Conservation (phyloP, 2,888 invertebrate genomes). For the Caenorhabditis macrosperma region DNA sequence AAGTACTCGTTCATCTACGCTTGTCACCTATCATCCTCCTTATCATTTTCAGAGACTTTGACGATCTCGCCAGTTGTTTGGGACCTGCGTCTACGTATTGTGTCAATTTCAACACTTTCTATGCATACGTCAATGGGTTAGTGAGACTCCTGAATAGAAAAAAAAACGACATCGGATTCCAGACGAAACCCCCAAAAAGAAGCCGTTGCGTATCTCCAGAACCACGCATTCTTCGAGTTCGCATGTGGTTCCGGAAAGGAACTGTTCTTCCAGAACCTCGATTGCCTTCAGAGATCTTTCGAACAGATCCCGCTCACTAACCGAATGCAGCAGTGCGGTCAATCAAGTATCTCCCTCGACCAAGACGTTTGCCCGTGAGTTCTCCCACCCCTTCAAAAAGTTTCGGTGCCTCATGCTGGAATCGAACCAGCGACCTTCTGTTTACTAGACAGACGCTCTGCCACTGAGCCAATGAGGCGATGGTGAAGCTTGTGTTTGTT, state of each 20-base stretch:
- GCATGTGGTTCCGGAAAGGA: slow-evolving; percentile 56
- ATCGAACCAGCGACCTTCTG: slow-evolving; percentile 80
- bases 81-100: slow-evolving; percentile 29
- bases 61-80: slow-evolving; percentile 31
- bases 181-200: slow-evolving; percentile 37
- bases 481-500: too few species aligned
- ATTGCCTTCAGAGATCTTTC: slow-evolving; percentile 53
- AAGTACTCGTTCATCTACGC: slow-evolving; percentile 13
- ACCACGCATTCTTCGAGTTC: slow-evolving; percentile 65
- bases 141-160: background rate
- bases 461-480: slow-evolving; percentile 79
- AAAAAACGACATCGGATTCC: too few species aligned
- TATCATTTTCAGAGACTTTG: slow-evolving; percentile 37
- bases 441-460: slow-evolving; percentile 80
- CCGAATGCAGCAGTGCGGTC: slow-evolving; percentile 54
- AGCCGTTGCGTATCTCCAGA: slow-evolving; percentile 50
- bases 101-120: slow-evolving; percentile 42
- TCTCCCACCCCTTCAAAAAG: too few species aligned
- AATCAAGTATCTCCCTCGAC: slow-evolving; percentile 19
- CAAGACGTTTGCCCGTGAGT: slow-evolving; percentile 51
- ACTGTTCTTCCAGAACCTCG: slow-evolving; percentile 47
- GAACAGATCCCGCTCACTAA: slow-evolving; percentile 43
- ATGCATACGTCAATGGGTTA: slow-evolving; percentile 23
- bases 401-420: slow-evolving; percentile 77
- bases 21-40: background rate